Base-by-base conservation (phyloP, 2,797 vertebrate species). In the Urophycis tenuis region DNA sequence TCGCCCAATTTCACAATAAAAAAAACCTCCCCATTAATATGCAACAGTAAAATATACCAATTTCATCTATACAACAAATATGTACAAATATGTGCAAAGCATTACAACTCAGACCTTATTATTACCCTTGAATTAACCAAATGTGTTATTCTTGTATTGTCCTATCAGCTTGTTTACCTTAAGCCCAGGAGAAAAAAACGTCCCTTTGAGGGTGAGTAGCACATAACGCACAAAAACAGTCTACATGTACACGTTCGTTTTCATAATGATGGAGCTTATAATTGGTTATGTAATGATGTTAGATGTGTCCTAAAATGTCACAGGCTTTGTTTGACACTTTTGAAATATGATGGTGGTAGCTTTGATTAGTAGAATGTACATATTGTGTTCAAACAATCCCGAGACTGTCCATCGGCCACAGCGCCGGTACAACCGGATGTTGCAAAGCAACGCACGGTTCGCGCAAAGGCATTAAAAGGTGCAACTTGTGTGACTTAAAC, bases 31-130 rank as follows among this genome's bases (percentile, higher is more conserved):
- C 71, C 64, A 77, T 74, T 74, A 76, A 83, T 83, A n/a, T 74
- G 64, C 74, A 19, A 5, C 14, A 81, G 78, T 78, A 79, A 80
- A 35, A 81, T 77, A n/a, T 71, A 22, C 15, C 41, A 76, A 41
- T 9, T 76, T 39, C 49, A 73, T 32, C n/a, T 39, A 36, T 60
- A 30, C 45, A 33, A 73, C 11, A 80, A 70, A 76, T 80, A 87
- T 86, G 41, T 87, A 85, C 81, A 89, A 80, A 49, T 81, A 76
- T 76, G 85, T 89, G 84, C 87, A 89, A 87, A 87, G 60, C 30
- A 74, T 75, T 33, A n/a, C 29, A 78, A 70, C 34, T 29, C 15
- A 78, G 49, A 41, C 39, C 74, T 78, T 75, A n/a, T 25, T 32
- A 49, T 74, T 60, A 60, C 53, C 53, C 53, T 60, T 60, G n/a